Conservation (phyloP, 2,888 invertebrate species). For the Marronus borbonicus region DNA sequence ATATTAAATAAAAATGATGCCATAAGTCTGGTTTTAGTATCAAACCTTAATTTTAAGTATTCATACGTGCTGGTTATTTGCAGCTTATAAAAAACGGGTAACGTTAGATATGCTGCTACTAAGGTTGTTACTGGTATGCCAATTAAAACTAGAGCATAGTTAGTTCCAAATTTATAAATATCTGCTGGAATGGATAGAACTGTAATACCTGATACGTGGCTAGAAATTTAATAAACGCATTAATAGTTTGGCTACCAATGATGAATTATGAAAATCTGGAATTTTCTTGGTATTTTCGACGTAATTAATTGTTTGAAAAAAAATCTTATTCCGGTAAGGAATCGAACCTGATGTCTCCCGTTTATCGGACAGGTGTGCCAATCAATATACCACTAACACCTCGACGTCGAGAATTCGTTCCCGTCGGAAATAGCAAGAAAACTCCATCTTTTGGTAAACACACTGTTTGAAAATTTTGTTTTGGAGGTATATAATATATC, state of each 20-base stretch:
- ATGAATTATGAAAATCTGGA: background rate
- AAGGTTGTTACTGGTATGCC: slow-evolving; percentile 66
- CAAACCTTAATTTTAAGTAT: slow-evolving; percentile 78
- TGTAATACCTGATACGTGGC: slow-evolving; percentile 83
- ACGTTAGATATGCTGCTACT: slow-evolving; percentile 69
- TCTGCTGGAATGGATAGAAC: slow-evolving; percentile 83
- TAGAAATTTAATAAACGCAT: slow-evolving; percentile 64
- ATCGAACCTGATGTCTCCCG: too few species aligned
- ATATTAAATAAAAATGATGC: slow-evolving; percentile 76
- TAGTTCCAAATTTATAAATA: slow-evolving; percentile 80
- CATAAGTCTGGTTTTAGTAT: slow-evolving; percentile 74
- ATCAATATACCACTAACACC: too few species aligned
- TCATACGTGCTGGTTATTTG: slow-evolving; percentile 81
- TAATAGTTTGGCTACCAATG: background rate
- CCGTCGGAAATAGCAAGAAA: too few species aligned
- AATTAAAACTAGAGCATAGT: slow-evolving; percentile 72
- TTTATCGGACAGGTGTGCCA: too few species aligned
- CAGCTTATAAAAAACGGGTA: slow-evolving; percentile 80
- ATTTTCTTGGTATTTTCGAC: too few species aligned
- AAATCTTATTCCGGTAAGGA: too few species aligned
- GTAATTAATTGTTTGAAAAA: too few species aligned
- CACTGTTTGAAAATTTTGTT: too few species aligned
- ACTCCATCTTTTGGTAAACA: too few species aligned
- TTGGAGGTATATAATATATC: background rate
- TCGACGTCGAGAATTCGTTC: too few species aligned